Base-by-base conservation (phyloP, 1,140 invertebrate genomes). In the Drosophila novamexicana region DNA sequence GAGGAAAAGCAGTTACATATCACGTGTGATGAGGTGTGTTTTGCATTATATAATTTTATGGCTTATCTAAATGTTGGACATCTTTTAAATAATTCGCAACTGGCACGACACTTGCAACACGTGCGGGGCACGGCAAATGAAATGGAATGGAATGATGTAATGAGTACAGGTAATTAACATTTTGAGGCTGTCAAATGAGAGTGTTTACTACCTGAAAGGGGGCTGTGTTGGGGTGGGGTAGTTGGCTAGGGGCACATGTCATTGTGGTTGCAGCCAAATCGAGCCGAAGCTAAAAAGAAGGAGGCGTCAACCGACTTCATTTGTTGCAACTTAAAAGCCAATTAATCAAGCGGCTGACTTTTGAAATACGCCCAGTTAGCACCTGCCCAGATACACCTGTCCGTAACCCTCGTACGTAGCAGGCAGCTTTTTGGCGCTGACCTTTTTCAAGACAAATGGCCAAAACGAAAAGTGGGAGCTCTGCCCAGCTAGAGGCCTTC, bases 311-410 rank as follows among this genome's bases (percentile, higher is more conserved):
- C 58, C 59, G 45, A 71, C 76, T 89, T 80, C 64, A 73, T 73
- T 68, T 69, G 52, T 89, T 88, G 84, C 84, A 88, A 84, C 81
- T 89, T 88, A 88, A 88, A 88, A 89, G 80, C 80, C 84, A 84
- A 88, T 88, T 88, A 88, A 88, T 88, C 84, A 88, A 75, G 53
- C 67, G 52, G 69, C 83, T 77, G 80, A 84, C 84, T 88, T 66
- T 65, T 65, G 50, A 77, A 68, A 66, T 59, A 88, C 83, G 83
- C 83, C 82, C 82, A 53, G 66, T 53, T 42, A 45, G 36, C 22
- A 53, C n/a, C 29, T 49, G 52, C 3, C 32, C 47, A 12, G 1
- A 2, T 12, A 22, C 47, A 12, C 39, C 32, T 47, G 32, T 0
- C 9, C 2, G 53, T 14, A 6, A 12, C 7, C 9, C 16, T 4